Base-by-base conservation (phyloP, 2,113 vertebrate species). In the Maccullochella peelii region DNA sequence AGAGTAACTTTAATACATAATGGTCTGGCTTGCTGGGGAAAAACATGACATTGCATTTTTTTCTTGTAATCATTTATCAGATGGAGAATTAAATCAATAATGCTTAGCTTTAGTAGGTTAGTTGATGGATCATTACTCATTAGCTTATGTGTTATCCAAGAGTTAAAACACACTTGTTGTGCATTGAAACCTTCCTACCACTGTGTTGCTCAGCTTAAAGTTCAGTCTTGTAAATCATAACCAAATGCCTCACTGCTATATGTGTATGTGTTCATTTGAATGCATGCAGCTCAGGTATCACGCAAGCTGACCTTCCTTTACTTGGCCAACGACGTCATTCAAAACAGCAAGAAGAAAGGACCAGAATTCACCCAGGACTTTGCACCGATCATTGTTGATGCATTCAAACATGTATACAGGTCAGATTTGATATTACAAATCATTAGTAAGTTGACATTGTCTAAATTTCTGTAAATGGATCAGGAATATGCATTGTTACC, bases 271-370 rank as follows among this genome's bases (percentile, higher is more conserved):
- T 78, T 7, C 38, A 30, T 88, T 70, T 84, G 21, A 44, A 69
- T 61, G 1, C 30, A 14, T 62, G 16, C 88, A 99, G 98, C 98
- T 94, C 98, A 98, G 95, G 96, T 97, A 68, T 97, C 97, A 67
- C 97, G 98, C 84, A 99, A 99, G 88, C 94, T 99, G 93, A 99
- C 98, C 61, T 99, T 99, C 94, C 94, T 99, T 36, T 99, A 99
- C 93, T 93, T 99, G 95, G 98, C 98, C 91, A 99, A 99, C 92
- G 98, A 99, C 91, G 98, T 99, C 91, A 99, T 99, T 93, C 98
- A 99, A 93, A 99, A 99, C 96, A 99, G 98, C 96, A 99, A 99
- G 93, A 97, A 96, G 68, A 99, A 99, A 95, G 98, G 98, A 80
- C 98, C 98, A 10, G 98, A 99, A 85, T 99, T 99, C 94, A 99